A percentile compares a stretch with the other conserved stretches of the same genome.
Evolutionary conservation across 2,113 vertebrate genomes (phyloP).

Genomic region (Nasalis larvatus): DNA sequence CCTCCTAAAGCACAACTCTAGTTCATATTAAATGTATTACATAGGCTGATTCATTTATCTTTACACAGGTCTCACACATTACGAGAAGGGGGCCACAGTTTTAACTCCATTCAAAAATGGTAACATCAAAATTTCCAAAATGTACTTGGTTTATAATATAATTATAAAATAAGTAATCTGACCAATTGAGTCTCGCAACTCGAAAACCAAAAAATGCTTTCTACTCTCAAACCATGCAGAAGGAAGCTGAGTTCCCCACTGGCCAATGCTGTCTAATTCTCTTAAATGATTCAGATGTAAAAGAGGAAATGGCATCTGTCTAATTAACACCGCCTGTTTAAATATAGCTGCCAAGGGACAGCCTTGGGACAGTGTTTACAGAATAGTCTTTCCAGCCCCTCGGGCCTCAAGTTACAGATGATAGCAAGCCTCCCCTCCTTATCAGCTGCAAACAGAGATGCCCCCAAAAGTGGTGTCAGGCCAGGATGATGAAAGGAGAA

Average conservation of each 20-base stretch:
- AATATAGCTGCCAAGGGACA: slow-evolving; percentile 57
- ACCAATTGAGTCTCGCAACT: neutral
- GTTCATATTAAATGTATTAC: neutral
- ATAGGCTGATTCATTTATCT: neutral
- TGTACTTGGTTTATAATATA: neutral
- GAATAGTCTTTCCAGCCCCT: slow-evolving; percentile 15
- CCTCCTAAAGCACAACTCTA: neutral
- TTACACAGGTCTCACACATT: neutral
- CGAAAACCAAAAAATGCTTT: neutral
- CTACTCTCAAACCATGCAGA: slow-evolving; percentile 1
- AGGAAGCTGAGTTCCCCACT: slow-evolving; percentile 36
- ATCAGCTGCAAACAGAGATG: slow-evolving; percentile 58
- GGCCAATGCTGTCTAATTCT: slow-evolving; percentile 58
- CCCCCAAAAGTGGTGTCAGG: neutral
- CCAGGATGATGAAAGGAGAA: neutral
- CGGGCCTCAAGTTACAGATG: neutral
- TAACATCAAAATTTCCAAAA: slow-evolving; percentile 13
- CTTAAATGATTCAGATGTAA: slow-evolving; percentile 74
- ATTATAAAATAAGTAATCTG: neutral
- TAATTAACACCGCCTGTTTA: slow-evolving; percentile 71
- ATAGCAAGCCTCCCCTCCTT: slow-evolving; percentile 25
- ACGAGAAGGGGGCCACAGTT: neutral
- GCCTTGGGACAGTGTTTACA: slow-evolving; percentile 45
- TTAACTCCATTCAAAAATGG: slow-evolving; percentile 20
- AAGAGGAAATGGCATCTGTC: slow-evolving; percentile 71